A percentile compares a stretch with the other conserved stretches of the same genome.
Evolutionary conservation across 2,888 invertebrate genomes (phyloP).

Genomic region (Cryptophagus acutangulus): DNA sequence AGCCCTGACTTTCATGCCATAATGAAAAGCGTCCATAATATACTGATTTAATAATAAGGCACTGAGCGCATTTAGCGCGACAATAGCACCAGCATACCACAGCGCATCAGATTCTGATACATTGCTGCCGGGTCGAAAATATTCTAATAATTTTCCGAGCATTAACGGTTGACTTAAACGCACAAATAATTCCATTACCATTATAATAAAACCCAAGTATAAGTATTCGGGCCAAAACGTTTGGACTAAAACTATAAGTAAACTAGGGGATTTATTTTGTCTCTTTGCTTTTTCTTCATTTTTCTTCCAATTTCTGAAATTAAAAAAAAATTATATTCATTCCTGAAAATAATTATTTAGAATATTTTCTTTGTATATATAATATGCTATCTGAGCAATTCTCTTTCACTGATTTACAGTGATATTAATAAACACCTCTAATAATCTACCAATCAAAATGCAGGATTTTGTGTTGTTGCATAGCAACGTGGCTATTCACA

Average conservation of each 20-base stretch:
- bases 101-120: slow-evolving; percentile 53
- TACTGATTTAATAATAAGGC: slow-evolving; percentile 63
- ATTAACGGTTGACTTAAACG: slow-evolving; percentile 64
- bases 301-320: slow-evolving; percentile 63
- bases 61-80: slow-evolving; percentile 53
- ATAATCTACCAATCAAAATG: no score
- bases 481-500: no score
- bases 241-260: slow-evolving; percentile 60
- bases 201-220: slow-evolving; percentile 57
- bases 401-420: no score
- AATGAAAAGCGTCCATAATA: slow-evolving; percentile 63
- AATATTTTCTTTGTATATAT: no score
- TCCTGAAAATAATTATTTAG: no score
- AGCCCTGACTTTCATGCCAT: slow-evolving; percentile 76
- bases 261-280: slow-evolving; percentile 56
- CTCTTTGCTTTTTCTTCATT: slow-evolving; percentile 56
- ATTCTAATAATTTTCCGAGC: slow-evolving; percentile 60
- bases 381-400: no score
- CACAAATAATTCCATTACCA: slow-evolving; percentile 54
- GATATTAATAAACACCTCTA: no score
- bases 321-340: no score
- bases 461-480: no score
- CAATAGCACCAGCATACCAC: slow-evolving; percentile 58
- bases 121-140: slow-evolving; percentile 50
- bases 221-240: slow-evolving; percentile 67